Evolutionary conservation across 2,113 vertebrate species (phyloP).

Genomic region (Apus apus): DNA sequence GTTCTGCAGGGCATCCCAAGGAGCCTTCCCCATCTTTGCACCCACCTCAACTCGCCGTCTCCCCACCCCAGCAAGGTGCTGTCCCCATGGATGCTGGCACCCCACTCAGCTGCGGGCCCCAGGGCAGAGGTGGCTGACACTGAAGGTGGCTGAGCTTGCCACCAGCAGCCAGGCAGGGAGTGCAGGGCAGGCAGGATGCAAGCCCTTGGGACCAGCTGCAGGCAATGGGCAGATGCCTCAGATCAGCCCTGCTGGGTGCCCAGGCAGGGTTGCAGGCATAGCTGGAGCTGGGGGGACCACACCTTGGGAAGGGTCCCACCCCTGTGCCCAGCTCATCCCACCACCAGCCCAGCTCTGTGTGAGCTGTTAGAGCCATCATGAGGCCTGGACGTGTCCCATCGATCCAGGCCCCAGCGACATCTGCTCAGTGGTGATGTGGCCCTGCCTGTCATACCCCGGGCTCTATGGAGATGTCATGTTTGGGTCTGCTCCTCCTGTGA

Average conservation of each 20-base stretch:
- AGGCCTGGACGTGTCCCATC: accelerated
- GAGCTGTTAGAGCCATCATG: not conserved
- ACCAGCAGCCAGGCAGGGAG: not conserved
- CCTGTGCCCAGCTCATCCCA: accelerated
- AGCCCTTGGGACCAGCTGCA: not conserved
- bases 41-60: accelerated
- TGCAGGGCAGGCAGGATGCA: not conserved
- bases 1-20: not conserved
- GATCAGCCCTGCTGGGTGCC: not conserved
- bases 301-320: not conserved
- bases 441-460: not conserved
- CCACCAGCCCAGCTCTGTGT: not conserved
- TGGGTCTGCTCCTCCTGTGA: slow-evolving; percentile 45
- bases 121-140: not conserved
- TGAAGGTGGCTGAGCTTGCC: not conserved
- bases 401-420: not conserved
- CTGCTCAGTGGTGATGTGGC: not conserved
- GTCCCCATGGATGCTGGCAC: accelerated
- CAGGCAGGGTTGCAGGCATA: not conserved
- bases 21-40: not conserved
- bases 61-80: not conserved
- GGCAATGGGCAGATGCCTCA: not conserved
- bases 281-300: not conserved
- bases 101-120: accelerated
- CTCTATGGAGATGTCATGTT: slow-evolving; percentile 67